Evolutionary conservation across 2,113 vertebrate genomes (phyloP).

Genomic region (Myiozetetes cayanensis): DNA sequence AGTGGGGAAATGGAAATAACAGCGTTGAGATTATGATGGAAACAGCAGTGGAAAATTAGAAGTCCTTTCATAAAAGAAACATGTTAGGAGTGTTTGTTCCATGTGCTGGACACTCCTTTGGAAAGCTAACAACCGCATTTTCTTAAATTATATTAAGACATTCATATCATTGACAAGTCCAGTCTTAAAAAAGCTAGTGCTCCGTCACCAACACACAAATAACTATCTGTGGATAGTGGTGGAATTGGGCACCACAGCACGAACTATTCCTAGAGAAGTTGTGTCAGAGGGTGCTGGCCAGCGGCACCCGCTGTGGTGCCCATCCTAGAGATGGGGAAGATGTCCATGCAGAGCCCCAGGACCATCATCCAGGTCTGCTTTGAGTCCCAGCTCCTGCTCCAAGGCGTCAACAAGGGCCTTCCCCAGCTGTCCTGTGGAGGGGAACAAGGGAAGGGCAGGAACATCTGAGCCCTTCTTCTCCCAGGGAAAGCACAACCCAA

Average conservation of each 20-base stretch:
- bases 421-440: rapidly evolving
- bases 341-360: rapidly evolving
- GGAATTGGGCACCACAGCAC: rapidly evolving
- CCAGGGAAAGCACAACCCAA: rapidly evolving
- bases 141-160: not conserved
- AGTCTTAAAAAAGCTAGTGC: not conserved
- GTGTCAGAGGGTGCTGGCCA: rapidly evolving
- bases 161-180: rapidly evolving
- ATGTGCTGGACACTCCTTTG: not conserved
- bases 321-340: rapidly evolving
- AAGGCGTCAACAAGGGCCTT: rapidly evolving
- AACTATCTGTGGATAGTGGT: not conserved
- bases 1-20: not conserved
- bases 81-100: not conserved
- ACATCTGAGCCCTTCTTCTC: not conserved
- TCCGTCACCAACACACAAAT: rapidly evolving
- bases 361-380: rapidly evolving
- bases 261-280: not conserved
- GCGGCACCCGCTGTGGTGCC: rapidly evolving
- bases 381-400: rapidly evolving
- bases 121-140: not conserved
- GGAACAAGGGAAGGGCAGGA: no score
- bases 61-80: not conserved
- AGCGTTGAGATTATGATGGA: rapidly evolving
- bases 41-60: not conserved